Percentiles rank a stretch among this genome's conserved stretches.
Conservation (phyloP, 2,113 vertebrate species). For the Morone chrysops region DNA sequence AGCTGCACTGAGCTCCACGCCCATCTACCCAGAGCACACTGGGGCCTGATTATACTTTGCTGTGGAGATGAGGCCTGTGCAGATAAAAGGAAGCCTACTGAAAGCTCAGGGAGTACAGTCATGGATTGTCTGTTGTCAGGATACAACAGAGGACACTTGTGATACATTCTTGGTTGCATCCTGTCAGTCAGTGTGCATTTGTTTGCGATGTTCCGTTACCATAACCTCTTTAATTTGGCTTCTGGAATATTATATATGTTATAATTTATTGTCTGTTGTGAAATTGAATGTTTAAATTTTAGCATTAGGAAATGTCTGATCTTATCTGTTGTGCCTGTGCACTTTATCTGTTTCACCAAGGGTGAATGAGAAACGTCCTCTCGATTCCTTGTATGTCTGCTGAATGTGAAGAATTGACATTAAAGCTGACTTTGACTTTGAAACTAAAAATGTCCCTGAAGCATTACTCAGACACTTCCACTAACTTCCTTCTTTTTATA, state of each 20-base stretch:
- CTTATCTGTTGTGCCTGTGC: too few relatives aligned
- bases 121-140: not conserved
- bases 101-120: not conserved
- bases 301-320: too few relatives aligned
- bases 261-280: too few relatives aligned
- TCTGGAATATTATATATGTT: not conserved
- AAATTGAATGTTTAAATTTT: too few relatives aligned
- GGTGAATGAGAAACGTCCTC: too few relatives aligned
- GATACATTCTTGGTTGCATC: not conserved
- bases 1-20: slow-evolving; percentile 67
- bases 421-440: too few relatives aligned
- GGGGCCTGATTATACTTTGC: slow-evolving; percentile 51
- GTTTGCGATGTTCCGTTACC: not conserved
- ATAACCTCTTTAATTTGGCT: not conserved
- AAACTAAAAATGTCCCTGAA: not conserved
- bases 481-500: not conserved
- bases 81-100: slow-evolving; percentile 29
- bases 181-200: not conserved
- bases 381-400: too few relatives aligned
- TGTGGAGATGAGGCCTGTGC: slow-evolving; percentile 18
- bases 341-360: too few relatives aligned
- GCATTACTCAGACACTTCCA: not conserved
- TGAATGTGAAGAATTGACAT: too few relatives aligned
- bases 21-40: slow-evolving; percentile 61
- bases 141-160: not conserved